phyloP scores from a whole-genome alignment of 2,888 invertebrate species.

The Ctenicera cuprea region DNA sequence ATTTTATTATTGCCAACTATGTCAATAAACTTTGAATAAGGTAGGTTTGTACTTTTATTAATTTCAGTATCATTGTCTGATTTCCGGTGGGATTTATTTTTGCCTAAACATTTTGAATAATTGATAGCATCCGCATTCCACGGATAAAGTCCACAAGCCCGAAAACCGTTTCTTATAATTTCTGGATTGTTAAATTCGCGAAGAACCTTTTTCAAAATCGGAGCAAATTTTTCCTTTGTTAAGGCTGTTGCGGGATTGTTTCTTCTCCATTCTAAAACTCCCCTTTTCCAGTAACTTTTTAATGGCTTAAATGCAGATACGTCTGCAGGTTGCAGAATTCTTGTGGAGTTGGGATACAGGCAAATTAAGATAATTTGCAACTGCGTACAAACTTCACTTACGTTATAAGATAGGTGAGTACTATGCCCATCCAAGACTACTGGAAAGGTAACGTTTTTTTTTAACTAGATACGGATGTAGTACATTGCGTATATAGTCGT shows the following conservation, averaged over 20 bases:
- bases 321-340: slow-evolving; percentile 41
- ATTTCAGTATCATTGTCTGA: too few relatives aligned
- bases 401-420: slow-evolving; percentile 51
- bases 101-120: not conserved
- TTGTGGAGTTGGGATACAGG: slow-evolving; percentile 61
- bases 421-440: slow-evolving; percentile 54
- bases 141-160: slow-evolving; percentile 3
- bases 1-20: too few relatives aligned
- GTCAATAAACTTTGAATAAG: too few relatives aligned
- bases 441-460: slow-evolving; percentile 34
- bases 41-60: too few relatives aligned
- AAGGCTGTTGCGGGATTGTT: slow-evolving; percentile 47
- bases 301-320: slow-evolving; percentile 59
- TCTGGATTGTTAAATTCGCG: not conserved
- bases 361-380: slow-evolving; percentile 58
- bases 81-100: not conserved
- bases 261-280: slow-evolving; percentile 56
- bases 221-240: slow-evolving; percentile 1
- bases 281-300: slow-evolving; percentile 54
- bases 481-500: slow-evolving; percentile 56
- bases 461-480: slow-evolving; percentile 39
- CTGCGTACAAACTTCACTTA: slow-evolving; percentile 58
- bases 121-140: not conserved
- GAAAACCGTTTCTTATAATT: not conserved
- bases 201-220: not conserved